phyloP scores from a whole-genome alignment of 2,113 vertebrate genomes.

The Melospiza georgiana region DNA sequence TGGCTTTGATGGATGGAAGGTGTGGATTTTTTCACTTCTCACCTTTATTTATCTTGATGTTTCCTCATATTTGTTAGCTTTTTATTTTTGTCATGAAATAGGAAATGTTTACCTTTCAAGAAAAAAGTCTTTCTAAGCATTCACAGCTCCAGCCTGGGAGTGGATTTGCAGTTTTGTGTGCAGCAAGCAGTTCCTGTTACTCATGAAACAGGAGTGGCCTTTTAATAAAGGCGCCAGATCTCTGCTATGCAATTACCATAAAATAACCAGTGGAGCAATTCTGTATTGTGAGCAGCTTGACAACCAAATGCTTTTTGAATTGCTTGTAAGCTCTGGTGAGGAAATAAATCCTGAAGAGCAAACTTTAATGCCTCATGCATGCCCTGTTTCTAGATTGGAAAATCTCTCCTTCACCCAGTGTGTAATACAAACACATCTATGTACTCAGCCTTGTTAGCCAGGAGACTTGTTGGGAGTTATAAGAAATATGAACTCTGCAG shows the following conservation, averaged over 20 bases:
- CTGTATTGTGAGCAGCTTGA: not conserved
- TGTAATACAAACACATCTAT: not conserved
- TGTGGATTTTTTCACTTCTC: not conserved
- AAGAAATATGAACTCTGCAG: not conserved
- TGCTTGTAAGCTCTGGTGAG: not conserved
- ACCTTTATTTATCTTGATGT: not conserved
- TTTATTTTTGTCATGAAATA: not conserved
- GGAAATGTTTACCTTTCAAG: not conserved
- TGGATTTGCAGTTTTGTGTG: not conserved
- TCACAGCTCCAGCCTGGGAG: not conserved
- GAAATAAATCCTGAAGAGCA: not conserved
- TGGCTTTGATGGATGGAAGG: not conserved
- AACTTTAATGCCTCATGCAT: not conserved
- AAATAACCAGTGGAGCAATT: not conserved
- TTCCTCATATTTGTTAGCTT: not conserved
- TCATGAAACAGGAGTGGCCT: not conserved
- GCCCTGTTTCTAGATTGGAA: not conserved
- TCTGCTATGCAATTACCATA: not conserved
- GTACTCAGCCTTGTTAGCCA: not conserved
- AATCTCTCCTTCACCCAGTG: not conserved
- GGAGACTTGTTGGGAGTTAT: not conserved
- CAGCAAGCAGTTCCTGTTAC: conserved; percentile 1
- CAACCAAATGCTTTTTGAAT: not conserved
- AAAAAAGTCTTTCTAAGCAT: not conserved
- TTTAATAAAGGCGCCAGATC: not conserved